Base-by-base conservation (phyloP, 2,113 vertebrate genomes). In the Onychostoma macrolepis region DNA sequence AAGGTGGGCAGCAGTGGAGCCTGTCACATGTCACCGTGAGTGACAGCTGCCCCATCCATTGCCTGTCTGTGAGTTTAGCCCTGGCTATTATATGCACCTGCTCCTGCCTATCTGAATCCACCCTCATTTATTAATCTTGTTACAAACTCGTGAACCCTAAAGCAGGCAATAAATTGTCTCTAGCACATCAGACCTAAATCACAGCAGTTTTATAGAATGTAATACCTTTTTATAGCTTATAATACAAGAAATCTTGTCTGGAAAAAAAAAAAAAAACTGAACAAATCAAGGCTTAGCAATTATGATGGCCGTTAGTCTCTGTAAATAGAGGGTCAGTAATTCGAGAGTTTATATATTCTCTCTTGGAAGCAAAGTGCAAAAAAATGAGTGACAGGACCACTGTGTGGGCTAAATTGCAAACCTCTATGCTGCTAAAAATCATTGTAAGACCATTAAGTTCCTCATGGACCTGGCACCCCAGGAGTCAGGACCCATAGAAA, bases 21-120 rank as follows among this genome's bases (percentile, higher is more conserved):
- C 80, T 65, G 21, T 88, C 87, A 53, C 83, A 72, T 84, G 86
- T 90, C 88, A 87, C 79, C 65, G 63, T 92, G 92, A 93, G 88
- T 92, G 93, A 94, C 91, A 90, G 89, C 83, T 87, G 86, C 77
- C 87, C 89, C 78, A 28, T 87, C 85, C 84, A 36, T 45, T 48
- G 63, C 24, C 19, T 45, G 19, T 84, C 41, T 56, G 11, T 88
- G 63, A 63, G 45, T 45, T 3, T 80, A 48, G 43, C 61, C 61
- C 50, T 2, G 4, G 21, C 63, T 65, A 85, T 43, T 43, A 89
- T 79, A 67, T 63, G 71, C 65, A 74, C 50, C 12, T 63, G 72
- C 72, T 36, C 21, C 28, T n/a, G 33, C 75, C 77, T 67, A 19
- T 30, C 4, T 53, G 10, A 83, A 50, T 67, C 28, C 26, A 71